Conservation (phyloP, 1,140 invertebrate genomes). For the Parapsyche elsis region DNA sequence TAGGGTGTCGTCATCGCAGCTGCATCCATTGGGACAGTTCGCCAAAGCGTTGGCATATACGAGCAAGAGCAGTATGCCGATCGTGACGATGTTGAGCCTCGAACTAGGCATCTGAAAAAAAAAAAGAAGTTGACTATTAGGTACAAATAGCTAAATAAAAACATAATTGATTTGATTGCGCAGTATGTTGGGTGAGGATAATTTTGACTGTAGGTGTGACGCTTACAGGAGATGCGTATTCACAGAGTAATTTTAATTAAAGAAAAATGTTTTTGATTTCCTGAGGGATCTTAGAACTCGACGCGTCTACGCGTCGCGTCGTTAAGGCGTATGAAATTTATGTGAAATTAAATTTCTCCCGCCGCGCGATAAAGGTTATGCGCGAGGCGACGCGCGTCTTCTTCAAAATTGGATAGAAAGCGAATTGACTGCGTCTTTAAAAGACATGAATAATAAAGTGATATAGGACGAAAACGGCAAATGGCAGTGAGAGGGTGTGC, state of each 20-base stretch:
- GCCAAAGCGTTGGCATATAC: slow-evolving; percentile 65
- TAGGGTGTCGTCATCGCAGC: slow-evolving; percentile 88
- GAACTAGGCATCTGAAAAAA: slow-evolving; percentile 16
- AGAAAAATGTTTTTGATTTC: neutral
- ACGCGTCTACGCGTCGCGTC: neutral
- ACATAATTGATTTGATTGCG: too few species aligned
- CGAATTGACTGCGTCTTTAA: slow-evolving; percentile 44
- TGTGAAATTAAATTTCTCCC: slow-evolving; percentile 3
- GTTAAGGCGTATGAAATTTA: neutral
- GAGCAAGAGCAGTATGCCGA: slow-evolving; percentile 21
- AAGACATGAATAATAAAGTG: slow-evolving; percentile 49
- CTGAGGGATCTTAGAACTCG: neutral
- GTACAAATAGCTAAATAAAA: too few species aligned
- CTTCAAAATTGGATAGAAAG: slow-evolving; percentile 32
- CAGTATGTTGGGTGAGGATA: too few species aligned
- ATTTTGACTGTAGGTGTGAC: neutral
- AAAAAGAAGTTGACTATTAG: neutral
- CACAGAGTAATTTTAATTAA: neutral
- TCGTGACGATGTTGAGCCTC: neutral
- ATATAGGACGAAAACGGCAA: neutral
- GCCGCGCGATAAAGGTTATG: neutral
- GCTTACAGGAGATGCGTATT: neutral
- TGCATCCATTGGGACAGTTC: slow-evolving; percentile 82
- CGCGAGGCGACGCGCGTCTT: neutral
- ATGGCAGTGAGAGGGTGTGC: too few species aligned